phyloP scores from a whole-genome alignment of 2,113 vertebrate species.

The Leiothrix lutea region DNA sequence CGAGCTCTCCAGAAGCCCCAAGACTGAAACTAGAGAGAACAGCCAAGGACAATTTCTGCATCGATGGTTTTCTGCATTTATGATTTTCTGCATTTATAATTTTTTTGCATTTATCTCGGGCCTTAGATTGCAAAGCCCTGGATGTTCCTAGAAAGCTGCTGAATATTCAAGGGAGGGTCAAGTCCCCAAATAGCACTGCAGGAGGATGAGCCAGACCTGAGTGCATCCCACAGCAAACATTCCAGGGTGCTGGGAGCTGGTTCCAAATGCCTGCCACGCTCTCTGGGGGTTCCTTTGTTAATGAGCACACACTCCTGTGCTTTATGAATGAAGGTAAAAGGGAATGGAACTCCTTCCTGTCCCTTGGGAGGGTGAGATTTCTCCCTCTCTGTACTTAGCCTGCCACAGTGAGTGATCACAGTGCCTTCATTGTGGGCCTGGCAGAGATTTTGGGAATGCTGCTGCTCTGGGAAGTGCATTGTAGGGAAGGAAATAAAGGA shows the following conservation, averaged over 20 bases:
- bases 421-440: fast-evolving
- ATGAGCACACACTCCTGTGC: fast-evolving
- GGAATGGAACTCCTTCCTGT: not conserved
- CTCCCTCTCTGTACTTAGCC: not conserved
- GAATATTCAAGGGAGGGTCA: not conserved
- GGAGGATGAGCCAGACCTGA: not conserved
- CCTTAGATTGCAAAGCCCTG: not conserved
- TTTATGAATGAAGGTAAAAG: not conserved
- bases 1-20: not conserved
- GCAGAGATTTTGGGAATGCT: not conserved
- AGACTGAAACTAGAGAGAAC: not conserved
- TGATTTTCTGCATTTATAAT: not conserved
- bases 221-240: not conserved
- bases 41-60: not conserved
- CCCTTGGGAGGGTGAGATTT: not conserved
- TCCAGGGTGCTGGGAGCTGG: fast-evolving
- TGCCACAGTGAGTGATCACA: fast-evolving
- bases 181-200: not conserved
- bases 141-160: not conserved
- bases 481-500: not conserved
- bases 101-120: not conserved
- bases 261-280: not conserved
- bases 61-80: not conserved
- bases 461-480: not conserved
- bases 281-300: too few species aligned